Percentiles rank a stretch among this genome's conserved stretches.
Evolutionary conservation across 2,797 vertebrate genomes (phyloP).

Genomic region (Poliocrania exsul): DNA sequence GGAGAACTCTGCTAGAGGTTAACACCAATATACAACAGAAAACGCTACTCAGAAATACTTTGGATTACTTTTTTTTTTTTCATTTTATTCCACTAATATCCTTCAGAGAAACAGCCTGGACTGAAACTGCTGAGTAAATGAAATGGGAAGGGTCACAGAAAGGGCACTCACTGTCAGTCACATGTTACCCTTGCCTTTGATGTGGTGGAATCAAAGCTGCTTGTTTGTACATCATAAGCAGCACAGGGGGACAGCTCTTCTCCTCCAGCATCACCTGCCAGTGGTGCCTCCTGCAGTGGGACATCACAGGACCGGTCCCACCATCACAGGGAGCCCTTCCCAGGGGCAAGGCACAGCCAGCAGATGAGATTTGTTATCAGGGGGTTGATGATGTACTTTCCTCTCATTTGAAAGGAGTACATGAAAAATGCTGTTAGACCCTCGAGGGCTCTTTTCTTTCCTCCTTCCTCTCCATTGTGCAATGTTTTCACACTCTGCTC

Average conservation of each 20-base stretch:
- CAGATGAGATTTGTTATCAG: neutral
- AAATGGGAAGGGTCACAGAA: neutral
- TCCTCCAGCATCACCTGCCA: neutral
- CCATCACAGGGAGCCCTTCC: rapidly evolving
- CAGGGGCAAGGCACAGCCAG: neutral
- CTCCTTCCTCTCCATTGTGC: neutral
- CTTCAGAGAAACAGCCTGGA: neutral
- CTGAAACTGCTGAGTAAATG: neutral
- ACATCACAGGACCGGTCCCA: neutral
- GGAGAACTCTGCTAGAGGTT: neutral
- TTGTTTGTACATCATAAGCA: rapidly evolving
- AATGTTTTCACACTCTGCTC: neutral
- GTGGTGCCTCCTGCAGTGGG: rapidly evolving
- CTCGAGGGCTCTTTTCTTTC: neutral
- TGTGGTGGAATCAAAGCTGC: neutral
- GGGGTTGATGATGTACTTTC: neutral
- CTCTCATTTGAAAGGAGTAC: neutral
- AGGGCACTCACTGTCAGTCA: neutral
- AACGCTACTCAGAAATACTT: neutral
- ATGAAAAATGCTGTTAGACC: neutral
- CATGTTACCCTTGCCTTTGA: neutral
- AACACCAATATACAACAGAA: neutral
- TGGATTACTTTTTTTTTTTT: neutral
- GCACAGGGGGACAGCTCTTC: neutral
- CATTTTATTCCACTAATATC: neutral